A percentile compares a stretch with the other conserved stretches of the same genome.
These are phyloP conservation scores for Rhagonycha fulva DNA, from an alignment of 2,888 invertebrate species.

Conservation along the genomic window DNA sequence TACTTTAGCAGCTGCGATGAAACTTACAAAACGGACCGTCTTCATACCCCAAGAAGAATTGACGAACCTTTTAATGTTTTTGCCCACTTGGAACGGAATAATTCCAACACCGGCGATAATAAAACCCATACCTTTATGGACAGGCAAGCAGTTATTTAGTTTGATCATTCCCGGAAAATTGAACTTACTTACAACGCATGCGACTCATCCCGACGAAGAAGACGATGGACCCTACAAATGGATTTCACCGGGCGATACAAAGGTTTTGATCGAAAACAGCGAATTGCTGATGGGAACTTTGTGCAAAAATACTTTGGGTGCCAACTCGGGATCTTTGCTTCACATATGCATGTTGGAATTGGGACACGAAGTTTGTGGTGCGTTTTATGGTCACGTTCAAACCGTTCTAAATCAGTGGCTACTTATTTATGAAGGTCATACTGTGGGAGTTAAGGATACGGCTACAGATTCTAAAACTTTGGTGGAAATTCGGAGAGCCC, in stretches of 20 bases:
- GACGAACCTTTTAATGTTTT: conserved; percentile 98
- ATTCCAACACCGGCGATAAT: conserved; percentile 97
- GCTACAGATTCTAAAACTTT: conserved; percentile 99
- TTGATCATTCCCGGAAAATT: conserved; percentile 97
- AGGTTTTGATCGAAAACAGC: conserved; percentile 97
- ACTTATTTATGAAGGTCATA: conserved; percentile 67
- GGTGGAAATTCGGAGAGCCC: conserved; percentile 95
- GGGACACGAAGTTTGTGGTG: conserved; percentile 93
- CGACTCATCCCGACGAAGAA: conserved; percentile 98
- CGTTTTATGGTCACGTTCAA: conserved; percentile 98
- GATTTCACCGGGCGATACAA: conserved; percentile 99
- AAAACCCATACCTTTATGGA: conserved; percentile 96
- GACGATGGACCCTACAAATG: conserved; percentile 98
- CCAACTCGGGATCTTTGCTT: conserved; percentile 92
- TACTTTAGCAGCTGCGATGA: conserved; percentile 88
- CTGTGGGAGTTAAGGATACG: conserved; percentile 97
- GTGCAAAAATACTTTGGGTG: conserved; percentile 96
- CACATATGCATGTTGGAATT: conserved; percentile 97
- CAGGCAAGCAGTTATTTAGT: conserved; percentile 96
- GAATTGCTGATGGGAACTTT: conserved; percentile 97
- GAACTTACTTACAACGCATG: conserved; percentile 96
- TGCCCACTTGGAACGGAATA: conserved; percentile 99
- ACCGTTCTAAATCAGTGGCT: conserved; percentile 99
- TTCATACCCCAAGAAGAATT: conserved; percentile 97
- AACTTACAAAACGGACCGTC: conserved; percentile 99